A percentile compares a stretch with the other conserved stretches of the same genome.
These are phyloP conservation scores for Varecia variegata DNA, from an alignment of 2,797 vertebrate species.

Conservation along the genomic window DNA sequence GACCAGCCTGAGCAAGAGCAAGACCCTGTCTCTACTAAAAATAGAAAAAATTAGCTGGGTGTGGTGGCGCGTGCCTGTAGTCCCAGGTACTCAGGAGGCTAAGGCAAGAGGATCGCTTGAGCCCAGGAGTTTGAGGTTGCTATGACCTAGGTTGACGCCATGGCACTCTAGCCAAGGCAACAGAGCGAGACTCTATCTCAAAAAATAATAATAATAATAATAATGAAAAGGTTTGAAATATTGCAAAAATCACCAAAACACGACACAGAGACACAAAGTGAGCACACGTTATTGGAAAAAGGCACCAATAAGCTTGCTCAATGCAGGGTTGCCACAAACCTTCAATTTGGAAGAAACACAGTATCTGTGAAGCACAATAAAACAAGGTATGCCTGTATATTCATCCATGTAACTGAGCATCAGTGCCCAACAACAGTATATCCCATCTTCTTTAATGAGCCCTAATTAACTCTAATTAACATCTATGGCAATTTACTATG, in stretches of 20 bases:
- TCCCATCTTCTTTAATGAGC: slow-evolving; percentile 47
- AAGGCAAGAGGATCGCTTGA: too few relatives aligned
- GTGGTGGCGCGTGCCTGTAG: too few relatives aligned
- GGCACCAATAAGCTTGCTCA: neutral
- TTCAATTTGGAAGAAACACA: neutral
- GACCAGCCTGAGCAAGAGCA: too few relatives aligned
- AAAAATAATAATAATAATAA: neutral
- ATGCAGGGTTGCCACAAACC: neutral
- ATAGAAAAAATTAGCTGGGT: too few relatives aligned
- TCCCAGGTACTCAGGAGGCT: too few relatives aligned
- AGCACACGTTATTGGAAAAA: neutral
- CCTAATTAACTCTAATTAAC: slow-evolving; percentile 63
- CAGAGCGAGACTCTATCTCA: too few relatives aligned
- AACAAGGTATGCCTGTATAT: neutral
- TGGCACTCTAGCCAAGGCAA: too few relatives aligned
- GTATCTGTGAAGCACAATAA: neutral
- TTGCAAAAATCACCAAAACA: neutral
- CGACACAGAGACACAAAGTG: neutral
- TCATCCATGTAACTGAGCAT: neutral
- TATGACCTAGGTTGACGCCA: too few relatives aligned
- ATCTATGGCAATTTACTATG: slow-evolving; percentile 42
- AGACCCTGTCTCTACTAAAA: too few relatives aligned
- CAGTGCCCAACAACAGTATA: neutral
- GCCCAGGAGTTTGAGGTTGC: too few relatives aligned
- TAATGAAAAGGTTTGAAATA: neutral